Conservation (phyloP, 2,888 invertebrate species). For the Stenolophus ochropezus region DNA sequence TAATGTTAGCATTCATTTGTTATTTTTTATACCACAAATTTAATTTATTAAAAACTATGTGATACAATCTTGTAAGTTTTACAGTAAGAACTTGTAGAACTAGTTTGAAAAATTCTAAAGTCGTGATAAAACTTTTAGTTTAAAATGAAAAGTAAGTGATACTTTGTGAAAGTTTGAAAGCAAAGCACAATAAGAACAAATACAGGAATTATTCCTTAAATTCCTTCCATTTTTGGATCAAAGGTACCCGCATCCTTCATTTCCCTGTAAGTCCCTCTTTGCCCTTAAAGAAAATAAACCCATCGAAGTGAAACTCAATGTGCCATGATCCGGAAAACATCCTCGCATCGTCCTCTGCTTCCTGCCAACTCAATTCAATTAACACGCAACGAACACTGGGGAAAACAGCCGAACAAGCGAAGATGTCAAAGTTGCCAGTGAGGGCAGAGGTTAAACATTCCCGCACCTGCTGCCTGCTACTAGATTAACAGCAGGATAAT, state of each 20-base stretch:
- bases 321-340: conserved; percentile 22
- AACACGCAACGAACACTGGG: neutral
- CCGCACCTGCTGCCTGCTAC: neutral
- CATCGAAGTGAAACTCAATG: conserved; percentile 12
- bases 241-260: neutral
- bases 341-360: conserved; percentile 7
- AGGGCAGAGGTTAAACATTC: neutral
- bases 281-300: neutral
- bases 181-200: neutral
- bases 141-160: too few relatives aligned
- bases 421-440: neutral
- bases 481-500: conserved; percentile 1
- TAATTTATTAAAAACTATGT: too few relatives aligned
- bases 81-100: too few relatives aligned
- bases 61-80: neutral
- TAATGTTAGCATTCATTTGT: too few relatives aligned
- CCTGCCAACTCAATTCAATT: conserved; percentile 8
- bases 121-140: too few relatives aligned
- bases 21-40: too few relatives aligned
- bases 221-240: neutral
- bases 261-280: neutral
- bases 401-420: neutral
- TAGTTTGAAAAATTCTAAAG: too few relatives aligned
- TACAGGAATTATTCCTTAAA: neutral
- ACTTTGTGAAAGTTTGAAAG: neutral